phyloP scores from a whole-genome alignment of 2,888 invertebrate species.

The Platycnemis pennipes region DNA sequence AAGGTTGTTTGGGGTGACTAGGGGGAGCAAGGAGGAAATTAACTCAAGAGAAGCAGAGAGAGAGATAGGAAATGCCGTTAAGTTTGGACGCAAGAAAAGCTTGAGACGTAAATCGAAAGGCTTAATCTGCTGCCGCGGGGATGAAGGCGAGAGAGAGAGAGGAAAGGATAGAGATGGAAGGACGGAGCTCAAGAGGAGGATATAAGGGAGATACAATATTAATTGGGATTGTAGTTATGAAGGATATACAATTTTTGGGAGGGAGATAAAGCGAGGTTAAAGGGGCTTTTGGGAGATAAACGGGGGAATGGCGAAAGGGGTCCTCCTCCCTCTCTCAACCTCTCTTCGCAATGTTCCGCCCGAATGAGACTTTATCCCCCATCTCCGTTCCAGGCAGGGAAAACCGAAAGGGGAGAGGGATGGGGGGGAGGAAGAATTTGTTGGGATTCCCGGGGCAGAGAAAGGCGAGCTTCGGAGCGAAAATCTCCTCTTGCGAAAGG shows the following conservation, averaged over 20 bases:
- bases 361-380: neutral
- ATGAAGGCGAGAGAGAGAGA: neutral
- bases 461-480: neutral
- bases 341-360: neutral
- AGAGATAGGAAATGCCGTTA: conserved; percentile 56
- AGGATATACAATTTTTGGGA: conserved; percentile 18
- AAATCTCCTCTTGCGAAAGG: conserved; percentile 7
- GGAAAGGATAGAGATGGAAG: neutral
- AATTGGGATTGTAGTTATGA: conserved; percentile 61
- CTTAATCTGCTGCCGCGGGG: conserved; percentile 39
- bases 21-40: conserved; percentile 38
- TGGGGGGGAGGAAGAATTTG: neutral
- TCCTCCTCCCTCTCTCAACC: neutral
- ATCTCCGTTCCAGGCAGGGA: neutral
- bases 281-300: neutral
- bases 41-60: neutral
- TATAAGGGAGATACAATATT: conserved; percentile 58
- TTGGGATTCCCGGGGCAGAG: neutral
- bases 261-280: neutral
- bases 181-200: conserved; percentile 23
- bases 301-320: neutral
- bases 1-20: neutral
- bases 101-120: conserved; percentile 63
- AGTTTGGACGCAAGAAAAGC: conserved; percentile 66
- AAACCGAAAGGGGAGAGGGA: neutral